These are phyloP conservation scores for Trichomycterus rosablanca DNA, from an alignment of 2,113 vertebrate genomes.

Conservation along the genomic window DNA sequence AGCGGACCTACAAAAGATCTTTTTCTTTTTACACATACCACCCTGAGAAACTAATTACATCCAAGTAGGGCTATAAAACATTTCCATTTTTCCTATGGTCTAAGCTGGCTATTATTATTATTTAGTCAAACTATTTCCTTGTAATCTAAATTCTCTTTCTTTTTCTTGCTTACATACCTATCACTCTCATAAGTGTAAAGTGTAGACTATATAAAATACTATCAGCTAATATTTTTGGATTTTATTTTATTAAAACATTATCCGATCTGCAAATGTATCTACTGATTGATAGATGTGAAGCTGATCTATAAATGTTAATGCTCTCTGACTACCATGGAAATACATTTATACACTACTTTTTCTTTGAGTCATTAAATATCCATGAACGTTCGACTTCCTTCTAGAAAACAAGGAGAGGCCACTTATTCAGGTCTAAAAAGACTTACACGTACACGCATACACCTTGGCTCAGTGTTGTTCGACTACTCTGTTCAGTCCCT, in stretches of 20 bases:
- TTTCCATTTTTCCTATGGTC: too few relatives aligned
- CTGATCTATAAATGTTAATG: background rate
- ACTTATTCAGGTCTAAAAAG: conserved; percentile 10
- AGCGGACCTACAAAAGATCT: too few relatives aligned
- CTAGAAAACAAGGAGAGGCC: conserved; percentile 14
- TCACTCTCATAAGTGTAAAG: conserved; percentile 22
- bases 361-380: background rate
- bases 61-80: too few relatives aligned
- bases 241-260: conserved; percentile 22
- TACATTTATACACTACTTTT: too few relatives aligned
- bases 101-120: too few relatives aligned
- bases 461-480: conserved; percentile 64
- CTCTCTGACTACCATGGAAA: background rate
- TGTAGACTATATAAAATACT: conserved; percentile 6
- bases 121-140: too few relatives aligned
- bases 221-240: conserved; percentile 34
- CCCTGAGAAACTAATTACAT: too few relatives aligned
- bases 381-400: background rate
- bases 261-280: background rate
- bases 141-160: too few relatives aligned
- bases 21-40: too few relatives aligned
- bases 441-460: conserved; percentile 39
- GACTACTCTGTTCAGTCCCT: conserved; percentile 67
- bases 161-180: background rate
- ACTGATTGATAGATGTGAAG: background rate